Base-by-base conservation (phyloP, 2,797 vertebrate species). In the Hippoglossus hippoglossus region DNA sequence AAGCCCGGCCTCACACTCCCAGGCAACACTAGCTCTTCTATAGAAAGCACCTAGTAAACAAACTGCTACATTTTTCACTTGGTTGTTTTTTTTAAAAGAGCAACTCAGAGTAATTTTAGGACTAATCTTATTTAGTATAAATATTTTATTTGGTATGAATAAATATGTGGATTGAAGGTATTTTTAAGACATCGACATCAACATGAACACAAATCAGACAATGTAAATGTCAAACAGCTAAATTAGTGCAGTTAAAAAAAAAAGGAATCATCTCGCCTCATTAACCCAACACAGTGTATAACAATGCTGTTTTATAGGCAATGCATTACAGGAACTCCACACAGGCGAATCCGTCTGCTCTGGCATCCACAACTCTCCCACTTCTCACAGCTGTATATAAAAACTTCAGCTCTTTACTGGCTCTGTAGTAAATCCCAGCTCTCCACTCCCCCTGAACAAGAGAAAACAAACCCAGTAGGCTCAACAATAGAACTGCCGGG, bases 191-290 rank as follows among this genome's bases (percentile, higher is more conserved):
- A 34, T 9, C 2, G 36, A 39, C 11, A 12, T 59, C 24, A 49
- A 28, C 31, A 56, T 56, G 13, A 39, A 61, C 19, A 18, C 10
- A 65, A 3, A 65, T 56, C 13, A 5, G 16, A 50, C 21, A 3
- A 18, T 59, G 12, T 11, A 7, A 41, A 56, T 22, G 15, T 46
- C 13, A 46, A 13, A 18, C 44, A 15, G 44, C 44, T 56, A 60
- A 50, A 59, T 66, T 10, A 7, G 13, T 46, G 13, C n/a, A 52
- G 15, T 68, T 0, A 53, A n/a, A n/a, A 78, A 76, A 41, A 78
- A 76, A 55, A 24, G 6, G 57, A 61, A 56, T 41, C 22, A 34
- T 11, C 46, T 8, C 4, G 41, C 11, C n/a, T 69, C 36, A 54
- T 57, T 39, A 39, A 34, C 31, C 10, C 31, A 34, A 39, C 36